These are phyloP conservation scores for Megaceryle maxima DNA, from an alignment of 2,113 vertebrate species.

Conservation along the genomic window DNA sequence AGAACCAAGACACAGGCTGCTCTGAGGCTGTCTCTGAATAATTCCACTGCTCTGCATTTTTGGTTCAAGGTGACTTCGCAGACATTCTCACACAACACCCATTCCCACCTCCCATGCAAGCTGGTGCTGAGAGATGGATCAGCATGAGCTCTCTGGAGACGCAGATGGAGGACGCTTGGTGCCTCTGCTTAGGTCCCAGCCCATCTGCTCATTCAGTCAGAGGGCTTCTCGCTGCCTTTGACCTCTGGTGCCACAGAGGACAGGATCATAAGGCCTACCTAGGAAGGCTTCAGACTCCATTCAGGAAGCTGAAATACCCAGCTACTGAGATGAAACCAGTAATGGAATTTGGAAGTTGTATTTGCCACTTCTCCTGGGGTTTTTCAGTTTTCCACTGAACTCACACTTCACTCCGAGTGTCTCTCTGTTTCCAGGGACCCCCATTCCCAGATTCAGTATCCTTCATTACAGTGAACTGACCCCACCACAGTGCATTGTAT, in stretches of 20 bases:
- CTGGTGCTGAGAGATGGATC: background rate
- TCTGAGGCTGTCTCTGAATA: background rate
- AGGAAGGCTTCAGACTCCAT: background rate
- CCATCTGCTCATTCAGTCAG: background rate
- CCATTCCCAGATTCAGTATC: background rate
- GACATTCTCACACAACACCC: background rate
- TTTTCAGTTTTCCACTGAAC: background rate
- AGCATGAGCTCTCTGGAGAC: background rate
- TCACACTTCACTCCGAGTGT: background rate
- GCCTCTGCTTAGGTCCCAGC: background rate
- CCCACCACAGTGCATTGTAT: rapidly evolving
- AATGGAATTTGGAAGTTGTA: background rate
- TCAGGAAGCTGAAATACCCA: background rate
- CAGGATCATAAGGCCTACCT: background rate
- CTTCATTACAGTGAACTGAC: background rate
- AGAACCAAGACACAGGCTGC: background rate
- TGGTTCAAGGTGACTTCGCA: background rate
- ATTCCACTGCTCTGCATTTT: background rate
- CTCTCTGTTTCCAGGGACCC: background rate
- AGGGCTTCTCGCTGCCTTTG: background rate
- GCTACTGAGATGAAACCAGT: background rate
- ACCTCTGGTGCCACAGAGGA: background rate
- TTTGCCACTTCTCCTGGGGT: background rate
- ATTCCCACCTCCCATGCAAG: background rate
- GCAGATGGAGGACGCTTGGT: background rate